phyloP scores from a whole-genome alignment of 2,888 invertebrate genomes.

The Stomorhina lunata region DNA sequence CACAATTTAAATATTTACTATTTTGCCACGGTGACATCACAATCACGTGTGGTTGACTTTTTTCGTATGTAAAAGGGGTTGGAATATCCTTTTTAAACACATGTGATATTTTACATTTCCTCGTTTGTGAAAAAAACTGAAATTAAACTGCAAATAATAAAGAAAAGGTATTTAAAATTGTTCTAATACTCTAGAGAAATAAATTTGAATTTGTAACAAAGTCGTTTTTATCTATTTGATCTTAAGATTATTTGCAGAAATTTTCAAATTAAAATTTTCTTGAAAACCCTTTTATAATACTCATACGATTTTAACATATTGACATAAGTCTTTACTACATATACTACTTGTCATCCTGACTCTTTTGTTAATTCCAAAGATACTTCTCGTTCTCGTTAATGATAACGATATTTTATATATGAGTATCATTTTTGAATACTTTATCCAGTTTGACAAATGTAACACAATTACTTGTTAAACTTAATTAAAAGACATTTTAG shows the following conservation, averaged over 20 bases:
- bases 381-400: slow-evolving; percentile 37
- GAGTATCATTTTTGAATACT: slow-evolving; percentile 2
- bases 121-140: not conserved
- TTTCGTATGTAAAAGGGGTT: slow-evolving; percentile 5
- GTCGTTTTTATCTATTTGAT: slow-evolving; percentile 44
- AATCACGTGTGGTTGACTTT: slow-evolving; percentile 60
- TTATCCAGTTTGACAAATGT: slow-evolving; percentile 38
- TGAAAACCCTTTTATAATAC: slow-evolving; percentile 30
- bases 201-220: slow-evolving; percentile 13
- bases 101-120: slow-evolving; percentile 31
- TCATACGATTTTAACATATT: not conserved
- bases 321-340: slow-evolving; percentile 10
- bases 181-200: slow-evolving; percentile 54
- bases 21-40: slow-evolving; percentile 62
- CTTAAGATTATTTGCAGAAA: slow-evolving; percentile 55
- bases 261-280: slow-evolving; percentile 55
- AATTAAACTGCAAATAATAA: slow-evolving; percentile 34
- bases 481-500: slow-evolving; percentile 60
- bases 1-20: slow-evolving; percentile 70
- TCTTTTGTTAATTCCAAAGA: slow-evolving; percentile 10
- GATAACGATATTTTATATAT: slow-evolving; percentile 60
- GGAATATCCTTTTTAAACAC: slow-evolving; percentile 45
- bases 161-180: slow-evolving; percentile 53
- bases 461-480: slow-evolving; percentile 61
- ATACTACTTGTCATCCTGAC: slow-evolving; percentile 26